Evolutionary conservation across 2,113 vertebrate species (phyloP).

Genomic region (Vimba vimba): DNA sequence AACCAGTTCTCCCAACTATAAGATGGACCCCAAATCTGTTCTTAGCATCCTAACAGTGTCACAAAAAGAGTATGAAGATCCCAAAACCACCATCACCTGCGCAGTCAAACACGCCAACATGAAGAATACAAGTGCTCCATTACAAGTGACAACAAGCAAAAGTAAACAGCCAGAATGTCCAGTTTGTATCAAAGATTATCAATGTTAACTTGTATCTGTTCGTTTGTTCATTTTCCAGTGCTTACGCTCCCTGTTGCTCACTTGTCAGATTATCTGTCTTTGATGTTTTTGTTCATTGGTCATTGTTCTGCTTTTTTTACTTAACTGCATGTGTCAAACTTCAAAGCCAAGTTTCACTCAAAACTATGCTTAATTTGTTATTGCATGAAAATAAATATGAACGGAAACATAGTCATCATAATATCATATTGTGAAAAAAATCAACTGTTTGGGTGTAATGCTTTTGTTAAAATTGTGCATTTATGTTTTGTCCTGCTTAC

Average conservation of each 20-base stretch:
- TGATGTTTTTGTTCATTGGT: not conserved
- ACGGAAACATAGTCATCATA: not conserved
- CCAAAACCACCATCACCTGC: not conserved
- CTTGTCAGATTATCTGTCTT: not conserved
- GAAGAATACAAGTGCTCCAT: accelerated
- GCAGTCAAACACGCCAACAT: constrained; percentile 9
- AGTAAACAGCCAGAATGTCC: not conserved
- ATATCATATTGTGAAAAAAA: not conserved
- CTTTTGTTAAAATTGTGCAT: not conserved
- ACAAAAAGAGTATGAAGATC: not conserved
- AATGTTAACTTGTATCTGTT: not conserved
- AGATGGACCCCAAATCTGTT: not conserved
- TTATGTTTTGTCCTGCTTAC: constrained; percentile 10
- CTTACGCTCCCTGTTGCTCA: not conserved
- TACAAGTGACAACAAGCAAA: accelerated
- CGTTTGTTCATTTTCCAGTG: not conserved
- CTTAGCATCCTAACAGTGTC: constrained; percentile 19
- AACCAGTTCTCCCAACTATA: not conserved
- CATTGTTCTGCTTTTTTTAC: not conserved
- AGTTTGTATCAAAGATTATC: too few species aligned
- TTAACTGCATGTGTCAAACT: not conserved
- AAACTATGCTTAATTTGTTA: not conserved
- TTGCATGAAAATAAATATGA: not conserved
- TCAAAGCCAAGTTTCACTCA: not conserved
- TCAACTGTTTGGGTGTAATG: not conserved